Evolutionary conservation across 1,140 invertebrate species (phyloP).

Genomic region (Bombus polaris): DNA sequence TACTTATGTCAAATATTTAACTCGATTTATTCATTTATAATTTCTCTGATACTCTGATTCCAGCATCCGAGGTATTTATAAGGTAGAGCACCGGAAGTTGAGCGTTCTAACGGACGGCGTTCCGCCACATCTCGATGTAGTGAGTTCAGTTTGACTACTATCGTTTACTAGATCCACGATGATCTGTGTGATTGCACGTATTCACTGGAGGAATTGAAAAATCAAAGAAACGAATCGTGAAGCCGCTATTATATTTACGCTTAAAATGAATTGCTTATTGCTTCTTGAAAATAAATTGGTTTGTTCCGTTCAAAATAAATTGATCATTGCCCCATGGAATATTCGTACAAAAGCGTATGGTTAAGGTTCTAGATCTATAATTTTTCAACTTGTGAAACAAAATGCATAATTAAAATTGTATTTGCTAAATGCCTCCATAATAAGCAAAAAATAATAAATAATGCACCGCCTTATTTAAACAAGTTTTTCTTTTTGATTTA

Average conservation of each 20-base stretch:
- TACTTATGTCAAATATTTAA: neutral
- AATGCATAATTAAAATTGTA: neutral
- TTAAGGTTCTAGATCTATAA: neutral
- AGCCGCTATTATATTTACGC: neutral
- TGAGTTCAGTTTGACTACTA: neutral
- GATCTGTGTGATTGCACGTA: neutral
- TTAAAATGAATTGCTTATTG: neutral
- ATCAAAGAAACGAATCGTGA: neutral
- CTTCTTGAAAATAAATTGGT: neutral
- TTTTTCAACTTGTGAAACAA: neutral
- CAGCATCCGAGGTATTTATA: neutral
- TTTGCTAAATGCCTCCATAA: neutral
- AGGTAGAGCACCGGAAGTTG: neutral
- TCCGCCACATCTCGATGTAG: conserved; percentile 1
- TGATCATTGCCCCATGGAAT: neutral
- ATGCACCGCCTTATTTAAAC: neutral
- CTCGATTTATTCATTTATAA: neutral
- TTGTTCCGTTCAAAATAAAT: neutral
- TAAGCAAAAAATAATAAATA: neutral
- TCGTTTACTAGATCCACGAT: neutral
- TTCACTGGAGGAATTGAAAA: neutral
- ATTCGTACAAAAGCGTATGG: neutral
- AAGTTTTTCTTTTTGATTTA: neutral
- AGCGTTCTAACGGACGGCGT: neutral
- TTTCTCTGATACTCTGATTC: neutral